A percentile compares a stretch with the other conserved stretches of the same genome.
phyloP scores from a whole-genome alignment of 2,888 invertebrate species.

The Hyppa rectilinea region DNA sequence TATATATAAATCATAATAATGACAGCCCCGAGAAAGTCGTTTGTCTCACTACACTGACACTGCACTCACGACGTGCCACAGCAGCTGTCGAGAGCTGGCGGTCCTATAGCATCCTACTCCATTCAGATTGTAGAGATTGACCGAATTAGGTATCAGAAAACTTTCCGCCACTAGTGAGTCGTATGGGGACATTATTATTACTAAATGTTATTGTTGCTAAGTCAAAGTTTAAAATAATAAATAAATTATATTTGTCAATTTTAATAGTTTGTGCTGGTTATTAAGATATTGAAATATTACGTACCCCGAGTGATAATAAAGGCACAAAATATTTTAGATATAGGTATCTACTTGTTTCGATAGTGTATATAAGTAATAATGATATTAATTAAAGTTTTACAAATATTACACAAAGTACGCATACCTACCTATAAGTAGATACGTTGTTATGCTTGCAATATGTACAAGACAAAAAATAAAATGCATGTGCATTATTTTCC shows the following conservation, averaged over 20 bases:
- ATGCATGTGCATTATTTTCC: constrained; percentile 81
- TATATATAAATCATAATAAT: constrained; percentile 55
- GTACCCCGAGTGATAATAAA: constrained; percentile 75
- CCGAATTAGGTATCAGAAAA: constrained; percentile 60
- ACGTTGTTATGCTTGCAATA: constrained; percentile 75
- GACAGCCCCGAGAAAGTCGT: constrained; percentile 53
- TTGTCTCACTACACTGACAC: constrained; percentile 48
- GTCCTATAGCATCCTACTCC: constrained; percentile 44
- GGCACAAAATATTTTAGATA: constrained; percentile 74
- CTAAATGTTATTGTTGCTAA: constrained; percentile 67
- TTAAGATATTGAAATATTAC: constrained; percentile 62
- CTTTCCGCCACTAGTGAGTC: constrained; percentile 43
- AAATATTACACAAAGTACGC: constrained; percentile 63
- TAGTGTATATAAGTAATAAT: constrained; percentile 66
- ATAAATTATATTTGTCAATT: constrained; percentile 68
- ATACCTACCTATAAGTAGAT: constrained; percentile 70
- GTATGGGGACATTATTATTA: constrained; percentile 60
- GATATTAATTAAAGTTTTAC: constrained; percentile 67
- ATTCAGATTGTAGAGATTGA: constrained; percentile 63
- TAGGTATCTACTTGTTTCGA: constrained; percentile 65
- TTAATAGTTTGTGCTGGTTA: constrained; percentile 63
- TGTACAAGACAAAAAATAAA: constrained; percentile 72
- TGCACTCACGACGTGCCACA: constrained; percentile 44
- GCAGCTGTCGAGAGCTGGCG: constrained; percentile 33
- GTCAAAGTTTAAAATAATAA: constrained; percentile 61